These are phyloP conservation scores for Chionoecetes opilio DNA, from an alignment of 1,140 invertebrate genomes.

Conservation along the genomic window DNA sequence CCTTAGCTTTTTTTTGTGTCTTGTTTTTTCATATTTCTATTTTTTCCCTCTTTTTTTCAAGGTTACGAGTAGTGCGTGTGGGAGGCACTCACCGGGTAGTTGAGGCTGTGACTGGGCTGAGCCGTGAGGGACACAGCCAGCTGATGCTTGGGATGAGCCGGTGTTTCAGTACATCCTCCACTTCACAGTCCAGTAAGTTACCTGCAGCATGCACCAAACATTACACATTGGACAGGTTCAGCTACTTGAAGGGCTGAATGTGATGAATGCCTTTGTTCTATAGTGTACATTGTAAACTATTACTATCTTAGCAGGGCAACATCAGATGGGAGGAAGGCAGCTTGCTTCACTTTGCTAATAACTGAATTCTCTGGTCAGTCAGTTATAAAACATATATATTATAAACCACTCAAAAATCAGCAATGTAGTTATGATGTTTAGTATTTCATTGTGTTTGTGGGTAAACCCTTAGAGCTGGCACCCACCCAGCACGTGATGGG, in stretches of 20 bases:
- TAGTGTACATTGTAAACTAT: background rate
- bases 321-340: too few relatives aligned
- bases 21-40: too few relatives aligned
- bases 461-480: background rate
- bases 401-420: background rate
- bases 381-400: too few relatives aligned
- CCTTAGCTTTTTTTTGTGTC: too few relatives aligned
- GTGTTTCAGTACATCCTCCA: slow-evolving; percentile 45
- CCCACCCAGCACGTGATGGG: slow-evolving; percentile 76
- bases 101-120: background rate
- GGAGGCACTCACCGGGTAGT: slow-evolving; percentile 70
- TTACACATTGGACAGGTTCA: background rate
- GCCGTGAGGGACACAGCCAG: slow-evolving; percentile 55
- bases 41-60: too few relatives aligned
- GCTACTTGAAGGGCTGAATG: background rate
- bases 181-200: slow-evolving; percentile 55
- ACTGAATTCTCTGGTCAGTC: too few relatives aligned
- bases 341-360: too few relatives aligned
- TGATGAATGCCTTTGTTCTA: background rate
- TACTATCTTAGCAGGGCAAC: background rate
- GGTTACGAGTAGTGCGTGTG: too few relatives aligned
- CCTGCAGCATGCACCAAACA: background rate
- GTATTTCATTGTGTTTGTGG: background rate
- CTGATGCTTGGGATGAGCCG: slow-evolving; percentile 64
- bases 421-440: background rate